phyloP scores from a whole-genome alignment of 2,113 vertebrate species.

The Daubentonia madagascariensis region DNA sequence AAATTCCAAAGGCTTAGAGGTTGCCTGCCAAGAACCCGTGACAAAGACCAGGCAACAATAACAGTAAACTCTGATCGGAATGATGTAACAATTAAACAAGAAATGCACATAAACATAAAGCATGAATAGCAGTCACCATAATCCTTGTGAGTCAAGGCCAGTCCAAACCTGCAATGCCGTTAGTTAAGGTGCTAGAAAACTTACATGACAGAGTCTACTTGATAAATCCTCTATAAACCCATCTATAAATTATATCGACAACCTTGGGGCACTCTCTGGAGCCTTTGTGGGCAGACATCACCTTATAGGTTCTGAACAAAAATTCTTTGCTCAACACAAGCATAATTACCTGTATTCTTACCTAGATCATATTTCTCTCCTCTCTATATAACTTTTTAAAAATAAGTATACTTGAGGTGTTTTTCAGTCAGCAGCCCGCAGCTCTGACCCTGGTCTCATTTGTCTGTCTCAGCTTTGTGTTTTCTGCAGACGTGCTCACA shows the following conservation, averaged over 20 bases:
- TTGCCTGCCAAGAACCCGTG: neutral
- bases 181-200: neutral
- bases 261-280: fast-evolving
- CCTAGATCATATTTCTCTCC: neutral
- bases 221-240: neutral
- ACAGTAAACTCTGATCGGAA: neutral
- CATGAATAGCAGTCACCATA: fast-evolving
- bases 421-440: neutral
- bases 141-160: neutral
- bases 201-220: neutral
- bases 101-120: too few relatives aligned
- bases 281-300: too few relatives aligned
- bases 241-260: neutral
- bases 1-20: neutral
- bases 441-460: fast-evolving
- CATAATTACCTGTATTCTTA: too few relatives aligned
- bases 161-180: fast-evolving
- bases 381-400: neutral
- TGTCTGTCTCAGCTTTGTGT: neutral
- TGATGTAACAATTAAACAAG: neutral
- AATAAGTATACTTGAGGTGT: fast-evolving
- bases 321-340: neutral
- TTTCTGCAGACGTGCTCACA: neutral
- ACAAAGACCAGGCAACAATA: neutral
- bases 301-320: fast-evolving